phyloP scores from a whole-genome alignment of 2,113 vertebrate genomes.

The Aspiorhynchus laticeps region DNA sequence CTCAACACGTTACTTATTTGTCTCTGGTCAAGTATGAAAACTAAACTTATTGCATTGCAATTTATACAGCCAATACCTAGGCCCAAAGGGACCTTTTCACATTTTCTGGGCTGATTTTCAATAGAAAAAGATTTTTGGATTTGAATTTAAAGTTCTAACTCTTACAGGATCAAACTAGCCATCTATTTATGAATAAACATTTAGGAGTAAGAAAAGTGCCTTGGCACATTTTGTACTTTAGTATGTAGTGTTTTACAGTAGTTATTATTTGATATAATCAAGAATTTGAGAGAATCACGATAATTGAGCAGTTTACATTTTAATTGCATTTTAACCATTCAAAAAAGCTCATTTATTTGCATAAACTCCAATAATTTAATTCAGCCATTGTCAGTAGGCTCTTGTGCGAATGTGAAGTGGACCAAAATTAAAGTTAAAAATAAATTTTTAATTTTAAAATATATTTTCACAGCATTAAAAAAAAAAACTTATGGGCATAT shows the following conservation, averaged over 20 bases:
- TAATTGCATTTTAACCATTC: neutral
- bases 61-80: neutral
- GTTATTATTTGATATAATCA: neutral
- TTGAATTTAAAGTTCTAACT: neutral
- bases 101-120: neutral
- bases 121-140: neutral
- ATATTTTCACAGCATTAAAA: no score
- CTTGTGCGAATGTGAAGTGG: no score
- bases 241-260: neutral
- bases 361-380: no score
- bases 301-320: neutral
- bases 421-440: no score
- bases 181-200: neutral
- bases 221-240: neutral
- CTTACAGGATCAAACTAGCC: neutral
- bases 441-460: no score
- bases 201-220: neutral
- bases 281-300: neutral
- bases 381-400: no score
- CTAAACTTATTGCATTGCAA: neutral
- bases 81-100: neutral
- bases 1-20: slow-evolving; percentile 1
- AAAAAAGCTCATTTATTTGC: neutral
- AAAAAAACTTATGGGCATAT: no score
- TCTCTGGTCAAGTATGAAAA: neutral